Percentiles rank a stretch among this genome's conserved stretches.
These are phyloP conservation scores for Mastomys natalensis DNA, from an alignment of 2,113 vertebrate genomes.

Conservation along the genomic window DNA sequence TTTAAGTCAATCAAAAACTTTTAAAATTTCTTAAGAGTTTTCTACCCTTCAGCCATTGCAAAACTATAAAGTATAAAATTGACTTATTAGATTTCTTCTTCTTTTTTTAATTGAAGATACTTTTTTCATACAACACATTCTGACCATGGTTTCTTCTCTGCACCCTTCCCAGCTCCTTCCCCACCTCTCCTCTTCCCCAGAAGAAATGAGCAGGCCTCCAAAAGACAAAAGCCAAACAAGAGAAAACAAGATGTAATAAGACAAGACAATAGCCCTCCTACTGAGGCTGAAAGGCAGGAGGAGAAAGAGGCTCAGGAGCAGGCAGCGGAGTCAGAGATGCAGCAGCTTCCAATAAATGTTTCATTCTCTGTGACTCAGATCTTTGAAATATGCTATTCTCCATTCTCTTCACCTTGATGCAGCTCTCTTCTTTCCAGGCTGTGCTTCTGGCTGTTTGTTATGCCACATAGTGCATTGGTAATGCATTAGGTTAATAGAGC, in stretches of 20 bases:
- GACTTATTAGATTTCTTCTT: not conserved
- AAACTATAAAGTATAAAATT: slow-evolving; percentile 39
- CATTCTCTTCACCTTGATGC: not conserved
- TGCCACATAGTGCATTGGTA: not conserved
- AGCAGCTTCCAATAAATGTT: not conserved
- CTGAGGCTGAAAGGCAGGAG: not conserved
- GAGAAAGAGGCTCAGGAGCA: not conserved
- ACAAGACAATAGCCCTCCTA: not conserved
- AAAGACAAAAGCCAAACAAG: not conserved
- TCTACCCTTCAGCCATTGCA: not conserved
- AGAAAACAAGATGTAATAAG: not conserved
- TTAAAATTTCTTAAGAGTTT: slow-evolving; percentile 30
- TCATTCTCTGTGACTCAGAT: not conserved
- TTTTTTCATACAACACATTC: not conserved
- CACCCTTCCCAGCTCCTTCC: not conserved
- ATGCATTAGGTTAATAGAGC: slow-evolving; percentile 77
- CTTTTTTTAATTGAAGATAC: not conserved
- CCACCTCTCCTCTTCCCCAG: not conserved
- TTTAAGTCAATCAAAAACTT: slow-evolving; percentile 54
- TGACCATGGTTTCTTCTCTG: not conserved
- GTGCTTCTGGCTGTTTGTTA: not conserved
- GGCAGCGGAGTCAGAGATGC: not conserved
- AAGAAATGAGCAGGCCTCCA: not conserved
- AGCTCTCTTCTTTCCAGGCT: not conserved
- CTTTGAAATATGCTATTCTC: not conserved